Base-by-base conservation (phyloP, 2,888 invertebrate species). In the Drosophila mimetica region DNA sequence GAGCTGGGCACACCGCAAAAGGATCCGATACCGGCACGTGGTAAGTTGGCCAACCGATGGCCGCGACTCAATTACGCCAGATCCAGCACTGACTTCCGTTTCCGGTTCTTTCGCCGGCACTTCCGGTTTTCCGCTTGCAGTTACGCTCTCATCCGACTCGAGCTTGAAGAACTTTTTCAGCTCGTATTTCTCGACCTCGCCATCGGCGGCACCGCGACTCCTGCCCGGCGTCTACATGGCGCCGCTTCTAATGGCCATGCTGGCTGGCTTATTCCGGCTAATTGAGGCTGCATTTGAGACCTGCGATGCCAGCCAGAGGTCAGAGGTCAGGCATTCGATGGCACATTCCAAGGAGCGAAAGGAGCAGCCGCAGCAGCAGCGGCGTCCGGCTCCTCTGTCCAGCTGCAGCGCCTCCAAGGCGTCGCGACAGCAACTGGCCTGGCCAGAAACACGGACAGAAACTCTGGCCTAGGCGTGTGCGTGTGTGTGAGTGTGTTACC, bases 11-110 rank as follows among this genome's bases (percentile, higher is more conserved):
- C 95, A 63, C 94, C 94, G 64, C 94, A 95, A 48, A 94, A 95
- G 58, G 96, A 96, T 92, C 96, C 96, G 5, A 93, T 95, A 81
- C 96, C 96, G 18, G 96, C 96, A 90, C 94, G 96, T 93, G 96
- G 96, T 96, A 90, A 93, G 81, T 75, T 44, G 1, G 30, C 30
- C 11, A 11, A 41, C 28, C 7, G 25, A 47, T 52, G 47, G 52
- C 20, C 44, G 22, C 47, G 36, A 74, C 51, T 71, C 74, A 71
- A 79, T 72, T 85, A 74, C 63, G 53, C 59, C 34, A 50, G 71
- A 76, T 74, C 64, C 64, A 77, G 25, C 25, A 84, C 51, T 74
- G 64, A 22, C 52, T 77, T 76, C 76, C 67, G 69, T 63, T 74
- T 76, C 73, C 79, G 60, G 52, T 59, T 61, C 7, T 54, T 54